phyloP scores from a whole-genome alignment of 2,113 vertebrate species.

The Leptodactylus fuscus region DNA sequence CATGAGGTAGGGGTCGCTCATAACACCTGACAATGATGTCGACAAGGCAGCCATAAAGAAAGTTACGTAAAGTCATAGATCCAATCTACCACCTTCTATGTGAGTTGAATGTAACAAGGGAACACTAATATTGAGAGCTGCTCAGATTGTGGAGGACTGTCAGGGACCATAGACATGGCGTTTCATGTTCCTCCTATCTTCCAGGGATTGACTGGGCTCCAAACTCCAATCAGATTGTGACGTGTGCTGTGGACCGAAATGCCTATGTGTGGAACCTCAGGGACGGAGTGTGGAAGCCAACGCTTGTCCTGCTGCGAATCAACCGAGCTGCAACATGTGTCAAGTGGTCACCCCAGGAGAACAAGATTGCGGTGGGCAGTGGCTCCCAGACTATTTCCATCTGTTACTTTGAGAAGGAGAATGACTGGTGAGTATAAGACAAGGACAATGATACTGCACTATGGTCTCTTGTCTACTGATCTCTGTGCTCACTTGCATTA shows the following conservation, averaged over 20 bases:
- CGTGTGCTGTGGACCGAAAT: constrained; percentile 79
- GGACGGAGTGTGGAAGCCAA: constrained; percentile 79
- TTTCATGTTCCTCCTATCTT: not conserved
- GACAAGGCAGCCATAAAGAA: no score
- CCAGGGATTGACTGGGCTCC: constrained; percentile 82
- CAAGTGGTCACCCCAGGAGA: constrained; percentile 81
- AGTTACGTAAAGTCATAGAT: no score
- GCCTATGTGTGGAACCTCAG: constrained; percentile 82
- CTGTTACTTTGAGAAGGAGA: constrained; percentile 84
- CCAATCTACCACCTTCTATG: no score
- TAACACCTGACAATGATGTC: no score
- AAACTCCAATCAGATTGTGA: constrained; percentile 80
- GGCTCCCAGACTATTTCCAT: constrained; percentile 79
- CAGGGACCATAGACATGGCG: no score
- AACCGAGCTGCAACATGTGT: constrained; percentile 82
- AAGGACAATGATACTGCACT: no score
- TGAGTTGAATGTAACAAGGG: no score
- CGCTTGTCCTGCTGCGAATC: constrained; percentile 80
- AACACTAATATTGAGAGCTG: no score
- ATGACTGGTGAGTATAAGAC: constrained; percentile 76
- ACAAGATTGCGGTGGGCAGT: constrained; percentile 82
- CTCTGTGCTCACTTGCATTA: no score
- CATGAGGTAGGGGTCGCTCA: no score
- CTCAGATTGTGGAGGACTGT: no score
- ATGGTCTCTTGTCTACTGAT: no score